phyloP scores from a whole-genome alignment of 2,797 vertebrate genomes.

The Pipistrellus pygmaeus region DNA sequence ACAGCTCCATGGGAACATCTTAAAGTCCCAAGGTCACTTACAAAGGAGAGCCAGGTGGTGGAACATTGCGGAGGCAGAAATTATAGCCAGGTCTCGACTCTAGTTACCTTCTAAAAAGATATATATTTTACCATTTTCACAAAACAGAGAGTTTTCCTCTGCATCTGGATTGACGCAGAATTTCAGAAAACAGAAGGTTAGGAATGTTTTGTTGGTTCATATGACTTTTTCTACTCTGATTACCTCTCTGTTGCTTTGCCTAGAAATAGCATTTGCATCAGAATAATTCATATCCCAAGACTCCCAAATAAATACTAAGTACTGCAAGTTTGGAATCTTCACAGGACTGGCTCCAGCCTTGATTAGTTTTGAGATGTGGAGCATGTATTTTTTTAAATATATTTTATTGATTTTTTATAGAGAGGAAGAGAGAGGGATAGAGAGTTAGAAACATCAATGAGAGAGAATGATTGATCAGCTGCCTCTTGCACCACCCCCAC shows the following conservation, averaged over 20 bases:
- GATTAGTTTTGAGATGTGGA: background rate
- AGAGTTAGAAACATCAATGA: too few relatives aligned
- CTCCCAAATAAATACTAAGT: background rate
- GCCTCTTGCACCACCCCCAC: too few relatives aligned
- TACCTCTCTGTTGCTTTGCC: background rate
- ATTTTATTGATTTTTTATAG: too few relatives aligned
- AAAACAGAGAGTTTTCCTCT: constrained; percentile 29
- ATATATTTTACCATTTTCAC: constrained; percentile 41
- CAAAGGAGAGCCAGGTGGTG: constrained; percentile 12
- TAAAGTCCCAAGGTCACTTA: constrained; percentile 74
- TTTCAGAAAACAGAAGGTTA: background rate
- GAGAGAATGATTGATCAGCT: too few relatives aligned
- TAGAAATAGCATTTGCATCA: background rate
- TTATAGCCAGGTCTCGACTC: constrained; percentile 14
- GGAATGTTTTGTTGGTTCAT: background rate
- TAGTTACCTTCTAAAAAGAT: background rate
- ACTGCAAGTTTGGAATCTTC: background rate
- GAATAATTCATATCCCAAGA: constrained; percentile 2
- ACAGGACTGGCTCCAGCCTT: background rate
- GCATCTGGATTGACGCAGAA: background rate
- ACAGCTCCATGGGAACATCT: constrained; percentile 54
- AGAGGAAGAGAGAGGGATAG: too few relatives aligned
- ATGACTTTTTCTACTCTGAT: background rate
- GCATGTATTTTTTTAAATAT: background rate
- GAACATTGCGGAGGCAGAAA: background rate